Base-by-base conservation (phyloP, 2,797 vertebrate species). In the Limosa lapponica region DNA sequence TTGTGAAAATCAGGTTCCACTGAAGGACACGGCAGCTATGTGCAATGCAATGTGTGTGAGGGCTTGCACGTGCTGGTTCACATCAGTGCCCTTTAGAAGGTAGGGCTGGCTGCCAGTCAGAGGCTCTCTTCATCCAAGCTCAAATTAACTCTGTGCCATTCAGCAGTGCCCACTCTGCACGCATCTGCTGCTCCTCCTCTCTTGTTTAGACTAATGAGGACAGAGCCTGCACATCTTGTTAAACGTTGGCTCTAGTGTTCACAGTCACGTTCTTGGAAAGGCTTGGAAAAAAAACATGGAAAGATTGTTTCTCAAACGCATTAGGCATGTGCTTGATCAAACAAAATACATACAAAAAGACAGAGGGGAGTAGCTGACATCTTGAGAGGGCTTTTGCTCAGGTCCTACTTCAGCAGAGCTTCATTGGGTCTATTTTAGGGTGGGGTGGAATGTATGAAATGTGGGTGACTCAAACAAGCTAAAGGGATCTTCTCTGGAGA, bases 161-260 rank as follows among this genome's bases (percentile, higher is more conserved):
- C 61, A 88, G 73, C 36, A 67, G 4, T 32, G 72, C 39, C 75
- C 9, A 24, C 69, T 81, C 92, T 66, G 65, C 44, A 48, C 48
- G 80, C 43, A 69, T 64, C 92, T 90, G 73, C 86, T 90, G 61
- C 65, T 87, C 86, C 58, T 61, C n/a, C 36, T 80, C 64, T 83
- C 27, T 2, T 74, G 34, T 74, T 91, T 41, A 49, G 44, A 34
- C 44, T 87, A 82, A 92, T 39, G 61, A 96, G 82, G 52, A 67
- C 37, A 78, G 44, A 86, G 19, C 28, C 62, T 1, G 4, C 65
- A 41, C 22, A 17, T 52, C 48, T 74, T 74, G 48, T 83, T 83
- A 78, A 78, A 79, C 13, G 25, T 59, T 74, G 81, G 65, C 23
- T 71, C 20, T 24, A 67, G 20, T 15, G 22, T 61, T 90, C 49